Evolutionary conservation across 2,888 invertebrate species (phyloP).

Genomic region (Agonopterix arenella): DNA sequence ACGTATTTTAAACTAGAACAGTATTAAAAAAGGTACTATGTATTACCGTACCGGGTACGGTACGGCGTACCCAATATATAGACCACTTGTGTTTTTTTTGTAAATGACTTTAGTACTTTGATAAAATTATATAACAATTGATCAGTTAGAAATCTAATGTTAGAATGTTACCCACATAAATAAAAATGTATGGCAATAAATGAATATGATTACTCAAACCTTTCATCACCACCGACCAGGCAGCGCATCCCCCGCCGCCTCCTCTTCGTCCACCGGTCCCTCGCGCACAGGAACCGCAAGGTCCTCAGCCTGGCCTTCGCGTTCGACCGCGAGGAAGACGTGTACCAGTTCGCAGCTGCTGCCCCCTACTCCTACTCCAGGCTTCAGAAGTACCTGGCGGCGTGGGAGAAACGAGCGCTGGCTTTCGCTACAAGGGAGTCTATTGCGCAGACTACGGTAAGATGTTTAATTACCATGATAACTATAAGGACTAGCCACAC

Average conservation of each 20-base stretch:
- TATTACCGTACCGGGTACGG: no score
- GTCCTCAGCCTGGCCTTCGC: constrained; percentile 95
- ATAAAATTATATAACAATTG: no score
- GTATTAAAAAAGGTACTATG: no score
- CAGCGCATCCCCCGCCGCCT: constrained; percentile 87
- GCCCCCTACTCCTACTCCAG: constrained; percentile 97
- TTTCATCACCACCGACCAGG: constrained; percentile 79
- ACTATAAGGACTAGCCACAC: neutral
- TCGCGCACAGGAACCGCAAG: constrained; percentile 92
- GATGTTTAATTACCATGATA: neutral
- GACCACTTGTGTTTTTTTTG: no score
- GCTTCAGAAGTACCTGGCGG: constrained; percentile 88
- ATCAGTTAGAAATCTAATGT: no score
- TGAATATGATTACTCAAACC: constrained; percentile 46
- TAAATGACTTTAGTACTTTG: no score
- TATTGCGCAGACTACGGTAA: constrained; percentile 80
- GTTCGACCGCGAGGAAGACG: constrained; percentile 96
- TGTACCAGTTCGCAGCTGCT: constrained; percentile 95
- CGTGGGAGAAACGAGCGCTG: constrained; percentile 80
- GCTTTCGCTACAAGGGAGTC: constrained; percentile 82
- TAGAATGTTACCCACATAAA: no score
- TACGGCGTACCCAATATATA: no score
- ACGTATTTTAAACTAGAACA: no score
- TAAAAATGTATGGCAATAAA: no score
- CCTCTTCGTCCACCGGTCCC: constrained; percentile 95